These are phyloP conservation scores for Orgyia antiqua DNA, from an alignment of 2,888 invertebrate species.

Conservation along the genomic window DNA sequence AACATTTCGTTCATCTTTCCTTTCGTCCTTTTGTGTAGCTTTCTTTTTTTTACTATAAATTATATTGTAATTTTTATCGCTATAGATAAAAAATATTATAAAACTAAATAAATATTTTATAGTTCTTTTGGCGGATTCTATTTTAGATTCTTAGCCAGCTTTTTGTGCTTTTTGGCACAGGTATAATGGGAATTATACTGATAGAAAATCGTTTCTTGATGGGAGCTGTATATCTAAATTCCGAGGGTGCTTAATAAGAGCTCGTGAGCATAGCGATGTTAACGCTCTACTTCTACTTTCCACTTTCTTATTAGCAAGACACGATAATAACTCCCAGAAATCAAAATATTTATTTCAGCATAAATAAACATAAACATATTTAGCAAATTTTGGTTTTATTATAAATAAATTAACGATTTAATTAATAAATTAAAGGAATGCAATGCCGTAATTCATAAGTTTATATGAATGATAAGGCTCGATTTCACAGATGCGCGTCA, in stretches of 20 bases:
- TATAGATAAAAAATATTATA: conserved; percentile 46
- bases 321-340: too few species aligned
- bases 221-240: conserved; percentile 80
- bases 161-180: conserved; percentile 76
- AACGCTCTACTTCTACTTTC: conserved; percentile 41
- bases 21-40: too few species aligned
- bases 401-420: too few species aligned
- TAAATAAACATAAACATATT: too few species aligned
- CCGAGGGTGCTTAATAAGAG: conserved; percentile 73
- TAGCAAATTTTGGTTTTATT: too few species aligned
- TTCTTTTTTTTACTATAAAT: conserved; percentile 42
- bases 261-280: conserved; percentile 52
- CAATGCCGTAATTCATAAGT: conserved; percentile 63
- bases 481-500: conserved; percentile 70
- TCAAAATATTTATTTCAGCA: too few species aligned
- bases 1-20: conserved; percentile 41
- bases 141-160: conserved; percentile 58
- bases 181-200: conserved; percentile 81
- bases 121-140: conserved; percentile 50
- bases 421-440: conserved; percentile 68
- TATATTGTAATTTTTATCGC: conserved; percentile 46
- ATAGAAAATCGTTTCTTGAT: conserved; percentile 81
- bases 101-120: conserved; percentile 47
- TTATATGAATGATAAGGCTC: conserved; percentile 32
- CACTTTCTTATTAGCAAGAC: conserved; percentile 54